Base-by-base conservation (phyloP, 2,113 vertebrate species). In the Lichenostomus cassidix region DNA sequence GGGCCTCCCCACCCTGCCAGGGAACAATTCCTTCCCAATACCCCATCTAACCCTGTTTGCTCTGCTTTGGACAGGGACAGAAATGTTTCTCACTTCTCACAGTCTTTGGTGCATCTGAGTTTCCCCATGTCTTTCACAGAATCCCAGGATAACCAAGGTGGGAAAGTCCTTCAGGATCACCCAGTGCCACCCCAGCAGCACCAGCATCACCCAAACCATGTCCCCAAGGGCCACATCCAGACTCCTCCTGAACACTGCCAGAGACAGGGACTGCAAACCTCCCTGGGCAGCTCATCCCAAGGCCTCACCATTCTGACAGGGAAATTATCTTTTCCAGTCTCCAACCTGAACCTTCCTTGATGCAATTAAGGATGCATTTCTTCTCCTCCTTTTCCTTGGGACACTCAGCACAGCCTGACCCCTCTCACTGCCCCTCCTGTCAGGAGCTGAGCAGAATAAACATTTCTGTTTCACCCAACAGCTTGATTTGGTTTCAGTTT, bases 91-190 rank as follows among this genome's bases (percentile, higher is more conserved):
- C 21, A 10, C 27, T 69, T 31, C 22, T 64, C 25, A 58, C 21
- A 22, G 10, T 1, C 0, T 82, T 73, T 42, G 44, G 23, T 78
- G 39, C 33, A 11, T 10, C 78, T 0, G 2, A 55, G 42, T 39
- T 37, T 87, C 28, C 31, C 22, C 22, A 39, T 47, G 31, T 44
- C 33, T 46, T 39, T 33, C n/a, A 22, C 28, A 55, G 49, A 6
- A 31, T 31, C 56, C 6, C 10, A 12, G 39, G 11, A 55, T 33
- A 9, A 22, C 0, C 49, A 6, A 0, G 27, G 27, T 1, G 1
- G 47, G 41, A 3, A 3, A 28, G 28, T 3, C 23, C 65, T 7
- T 0, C 27, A 46, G 39, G 47, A 44, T 1, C 47, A 15, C 0
- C 56, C 67, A 52, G 56, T 12, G 11, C 35, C 75, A 75, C 21